Evolutionary conservation across 2,113 vertebrate genomes (phyloP), one percentile per base, ranked within the genome.

Genomic region (Phalacrocorax pelagicus): DNA sequence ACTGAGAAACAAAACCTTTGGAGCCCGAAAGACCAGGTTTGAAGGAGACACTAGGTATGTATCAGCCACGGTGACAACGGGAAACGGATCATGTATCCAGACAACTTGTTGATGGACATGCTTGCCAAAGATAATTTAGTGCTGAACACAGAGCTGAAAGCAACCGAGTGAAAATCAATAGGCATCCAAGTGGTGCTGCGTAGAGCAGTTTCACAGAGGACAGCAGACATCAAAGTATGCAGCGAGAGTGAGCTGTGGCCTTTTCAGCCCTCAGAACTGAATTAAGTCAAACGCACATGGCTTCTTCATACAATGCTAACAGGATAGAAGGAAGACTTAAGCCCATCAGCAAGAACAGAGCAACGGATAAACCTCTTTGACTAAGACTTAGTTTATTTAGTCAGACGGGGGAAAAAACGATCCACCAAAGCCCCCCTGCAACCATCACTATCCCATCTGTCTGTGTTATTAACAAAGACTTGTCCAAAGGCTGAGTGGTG

Each of bases 311-410:
- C 96, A 96, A 96, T 95, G 81, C 94, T 97, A 97, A 97, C 90
- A 96, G 96, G 96, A 97, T 94, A 96, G 96, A 97, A 58, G 71
- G 92, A 96, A 96, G 90, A 92, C 66, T 96, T 96, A 97, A 96
- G 96, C 94, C 62, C 96, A 93, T 96, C 93, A 96, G 92, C 90
- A 96, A 94, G 90, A 97, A 94, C 90, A 95, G 96, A 97, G 96
- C 93, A 96, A 96, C 0, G 51, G 96, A 96, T 96, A 97, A 97
- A 96, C 87, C 92, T 94, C 96, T 97, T 96, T 96, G 87, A 82
- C 87, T 96, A 90, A 94, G 94, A 93, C 89, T 94, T 79, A 92
- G 90, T 92, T 97, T 95, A 96, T 94, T 95, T 96, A 97, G 94
- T 96, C 94, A 97, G 93, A 96, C 88, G 94, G 90, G 70, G 5